Conservation (phyloP, 2,888 invertebrate genomes). For the Branchellion lobata region DNA sequence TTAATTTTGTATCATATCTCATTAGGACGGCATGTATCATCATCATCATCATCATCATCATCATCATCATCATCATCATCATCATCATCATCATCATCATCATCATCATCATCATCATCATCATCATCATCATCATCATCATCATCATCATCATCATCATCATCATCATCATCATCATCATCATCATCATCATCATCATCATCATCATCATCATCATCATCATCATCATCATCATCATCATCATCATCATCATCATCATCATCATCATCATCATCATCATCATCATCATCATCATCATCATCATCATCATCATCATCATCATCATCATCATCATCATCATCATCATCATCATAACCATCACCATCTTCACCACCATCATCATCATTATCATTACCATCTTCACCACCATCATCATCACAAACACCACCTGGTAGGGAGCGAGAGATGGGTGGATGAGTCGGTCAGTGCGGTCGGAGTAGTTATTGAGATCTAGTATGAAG, state of each 20-base stretch:
- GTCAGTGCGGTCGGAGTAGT: slow-evolving; percentile 48
- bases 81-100: slow-evolving; percentile 28
- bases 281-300: slow-evolving; percentile 24
- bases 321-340: neutral
- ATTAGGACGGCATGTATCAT: too few relatives aligned
- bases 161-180: neutral
- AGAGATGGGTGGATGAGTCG: slow-evolving; percentile 51
- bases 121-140: neutral
- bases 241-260: neutral
- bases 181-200: slow-evolving; percentile 13
- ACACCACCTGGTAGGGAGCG: slow-evolving; percentile 52
- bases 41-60: slow-evolving; percentile 17
- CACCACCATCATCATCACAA: too few relatives aligned
- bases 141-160: neutral
- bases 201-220: too few relatives aligned
- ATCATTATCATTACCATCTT: too few relatives aligned
- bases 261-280: slow-evolving; percentile 27
- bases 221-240: too few relatives aligned
- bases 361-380: too few relatives aligned
- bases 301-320: slow-evolving; percentile 15
- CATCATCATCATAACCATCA: too few relatives aligned
- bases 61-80: slow-evolving; percentile 26
- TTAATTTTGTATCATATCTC: too few relatives aligned
- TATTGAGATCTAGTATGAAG: slow-evolving; percentile 55
- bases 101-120: neutral